Conservation (phyloP, 1,140 invertebrate species). For the Drosophila teissieri region DNA sequence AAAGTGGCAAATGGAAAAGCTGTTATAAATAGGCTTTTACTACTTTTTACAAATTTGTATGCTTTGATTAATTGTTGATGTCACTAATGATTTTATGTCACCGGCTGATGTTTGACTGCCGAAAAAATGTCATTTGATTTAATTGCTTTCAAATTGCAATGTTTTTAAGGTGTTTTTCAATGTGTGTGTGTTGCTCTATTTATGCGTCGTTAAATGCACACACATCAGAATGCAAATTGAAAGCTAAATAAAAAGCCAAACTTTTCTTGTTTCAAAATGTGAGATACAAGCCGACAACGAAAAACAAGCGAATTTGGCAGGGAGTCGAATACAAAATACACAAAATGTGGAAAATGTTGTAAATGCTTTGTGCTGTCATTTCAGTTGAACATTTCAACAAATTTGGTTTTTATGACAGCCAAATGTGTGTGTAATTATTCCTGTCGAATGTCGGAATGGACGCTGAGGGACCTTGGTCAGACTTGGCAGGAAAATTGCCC, state of each 20-base stretch:
- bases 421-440: conserved; percentile 52
- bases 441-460: conserved; percentile 50
- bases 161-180: neutral
- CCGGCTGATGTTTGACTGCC: neutral
- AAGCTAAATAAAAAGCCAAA: conserved; percentile 2
- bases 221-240: conserved; percentile 5
- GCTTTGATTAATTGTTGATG: conserved; percentile 8
- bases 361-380: conserved; percentile 30
- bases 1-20: neutral
- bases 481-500: conserved; percentile 31
- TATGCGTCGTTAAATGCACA: neutral
- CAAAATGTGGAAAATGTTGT: conserved; percentile 27
- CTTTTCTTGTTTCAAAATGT: conserved; percentile 4
- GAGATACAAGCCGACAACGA: conserved; percentile 8
- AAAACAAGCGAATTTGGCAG: conserved; percentile 6
- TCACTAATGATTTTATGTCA: conserved; percentile 7
- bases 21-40: neutral
- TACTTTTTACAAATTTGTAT: neutral
- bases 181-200: neutral
- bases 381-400: conserved; percentile 48
- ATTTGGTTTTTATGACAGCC: conserved; percentile 44
- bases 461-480: conserved; percentile 32
- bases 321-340: conserved; percentile 4
- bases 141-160: neutral
- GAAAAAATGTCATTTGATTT: conserved; percentile 1